Evolutionary conservation across 2,888 invertebrate species (phyloP), one percentile per base, ranked within the genome.

Genomic region (Proisotoma minuta): DNA sequence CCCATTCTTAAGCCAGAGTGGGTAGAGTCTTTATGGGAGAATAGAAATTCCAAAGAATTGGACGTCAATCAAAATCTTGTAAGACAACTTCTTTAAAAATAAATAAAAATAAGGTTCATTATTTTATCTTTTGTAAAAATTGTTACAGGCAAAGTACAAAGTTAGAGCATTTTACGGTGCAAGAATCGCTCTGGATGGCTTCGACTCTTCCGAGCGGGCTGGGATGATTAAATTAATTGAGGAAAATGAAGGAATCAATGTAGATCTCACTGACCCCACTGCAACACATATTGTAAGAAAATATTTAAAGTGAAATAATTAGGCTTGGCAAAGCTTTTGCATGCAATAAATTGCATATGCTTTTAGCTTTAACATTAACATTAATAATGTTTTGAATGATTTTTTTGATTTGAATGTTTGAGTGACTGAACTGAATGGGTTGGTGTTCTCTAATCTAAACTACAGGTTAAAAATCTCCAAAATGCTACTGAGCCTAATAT

Each of bases 261-360:
- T 85, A 48, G 81, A 87, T 70, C 66, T 76, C 1, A 89, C 89
- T 74, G 91, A 93, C 82, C 84, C 87, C 22, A 84, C 85, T 76
- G 92, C 91, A 78, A 91, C 93, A 48, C 96, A 97, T 81, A 87
- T 96, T 78, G 94, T 97, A 82, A 88, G 89, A 84, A 39, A 22
- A 10, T 27, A 15, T 39, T 26, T 39, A 3, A 10, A n/a, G n/a
- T 52, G n/a, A 26, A 28, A n/a, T 50, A 12, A 48, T 18, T 50
- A 15, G 18, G 50, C 27, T 26, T 26, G 24, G n/a, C n/a, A n/a
- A n/a, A n/a, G n/a, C n/a, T n/a, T n/a, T n/a, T n/a, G n/a, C n/a
- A n/a, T n/a, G n/a, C n/a, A n/a, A n/a, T n/a, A n/a, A n/a, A n/a
- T n/a, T n/a, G n/a, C n/a, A n/a, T n/a, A n/a, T n/a, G n/a, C n/a